These are phyloP conservation scores for Diabrotica virgifera DNA, from an alignment of 1,140 invertebrate genomes.

Conservation along the genomic window DNA sequence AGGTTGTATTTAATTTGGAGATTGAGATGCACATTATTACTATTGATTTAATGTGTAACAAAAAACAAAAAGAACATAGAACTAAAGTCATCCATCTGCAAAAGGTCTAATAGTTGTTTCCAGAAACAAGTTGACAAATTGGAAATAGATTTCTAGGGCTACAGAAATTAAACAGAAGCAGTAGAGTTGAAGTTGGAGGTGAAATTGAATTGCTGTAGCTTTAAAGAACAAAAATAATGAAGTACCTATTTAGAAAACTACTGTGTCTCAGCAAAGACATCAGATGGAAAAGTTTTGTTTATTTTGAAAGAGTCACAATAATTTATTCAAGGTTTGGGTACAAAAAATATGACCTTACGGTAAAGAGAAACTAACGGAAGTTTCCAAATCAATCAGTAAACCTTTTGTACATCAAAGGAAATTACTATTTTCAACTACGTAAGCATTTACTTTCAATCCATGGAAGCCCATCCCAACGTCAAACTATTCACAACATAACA, in stretches of 20 bases:
- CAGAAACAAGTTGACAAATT: no score
- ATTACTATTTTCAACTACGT: slow-evolving; percentile 13
- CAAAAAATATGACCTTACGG: not conserved
- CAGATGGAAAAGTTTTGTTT: not conserved
- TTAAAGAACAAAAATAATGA: no score
- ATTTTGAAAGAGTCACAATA: not conserved
- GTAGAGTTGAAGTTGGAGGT: no score
- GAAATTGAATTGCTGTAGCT: no score
- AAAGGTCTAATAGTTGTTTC: no score
- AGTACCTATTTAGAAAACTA: not conserved
- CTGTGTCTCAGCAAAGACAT: not conserved
- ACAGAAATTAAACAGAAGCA: no score
- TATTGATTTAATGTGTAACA: no score
- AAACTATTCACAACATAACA: not conserved
- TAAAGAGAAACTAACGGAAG: not conserved
- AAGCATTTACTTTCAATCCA: slow-evolving; percentile 12
- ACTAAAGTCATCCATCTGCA: no score
- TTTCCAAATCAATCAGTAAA: slow-evolving; percentile 2
- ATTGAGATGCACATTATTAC: no score
- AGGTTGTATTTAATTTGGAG: no score
- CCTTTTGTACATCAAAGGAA: not conserved
- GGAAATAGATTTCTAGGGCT: no score
- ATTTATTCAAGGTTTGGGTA: not conserved
- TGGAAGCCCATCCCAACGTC: slow-evolving; percentile 11
- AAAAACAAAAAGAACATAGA: no score